These are phyloP conservation scores for Drosophila borborema DNA, from an alignment of 2,888 invertebrate genomes.

Conservation along the genomic window DNA sequence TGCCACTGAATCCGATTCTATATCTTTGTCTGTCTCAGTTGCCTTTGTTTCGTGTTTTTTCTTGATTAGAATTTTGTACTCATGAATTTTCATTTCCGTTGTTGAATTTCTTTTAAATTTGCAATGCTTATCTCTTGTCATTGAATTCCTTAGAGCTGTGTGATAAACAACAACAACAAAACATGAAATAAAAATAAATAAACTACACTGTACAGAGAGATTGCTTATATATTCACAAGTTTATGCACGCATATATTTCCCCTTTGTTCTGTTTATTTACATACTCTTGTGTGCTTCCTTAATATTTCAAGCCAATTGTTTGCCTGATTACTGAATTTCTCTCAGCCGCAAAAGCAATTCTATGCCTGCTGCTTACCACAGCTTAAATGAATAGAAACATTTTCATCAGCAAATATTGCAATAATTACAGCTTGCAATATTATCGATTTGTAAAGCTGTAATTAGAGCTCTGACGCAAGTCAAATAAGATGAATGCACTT, in stretches of 20 bases:
- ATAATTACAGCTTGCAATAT: conserved; percentile 50
- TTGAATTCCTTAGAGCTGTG: conserved; percentile 44
- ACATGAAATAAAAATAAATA: conserved; percentile 14
- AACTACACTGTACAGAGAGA: not conserved
- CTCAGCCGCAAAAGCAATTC: conserved; percentile 17
- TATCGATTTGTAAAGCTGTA: conserved; percentile 20
- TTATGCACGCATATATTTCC: not conserved
- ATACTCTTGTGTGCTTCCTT: conserved; percentile 35
- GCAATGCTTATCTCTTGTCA: conserved; percentile 40
- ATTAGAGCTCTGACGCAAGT: not conserved
- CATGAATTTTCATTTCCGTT: conserved; percentile 76
- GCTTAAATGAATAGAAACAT: conserved; percentile 55
- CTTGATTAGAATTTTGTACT: conserved; percentile 73
- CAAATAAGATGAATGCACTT: not conserved
- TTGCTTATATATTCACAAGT: not conserved
- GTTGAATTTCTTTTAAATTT: conserved; percentile 47
- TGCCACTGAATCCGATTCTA: conserved; percentile 9
- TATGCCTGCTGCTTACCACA: conserved; percentile 36
- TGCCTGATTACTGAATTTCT: conserved; percentile 52
- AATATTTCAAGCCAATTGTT: conserved; percentile 50
- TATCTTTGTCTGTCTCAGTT: conserved; percentile 27
- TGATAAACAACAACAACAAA: conserved; percentile 25
- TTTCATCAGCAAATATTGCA: conserved; percentile 22
- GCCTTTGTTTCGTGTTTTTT: conserved; percentile 60
- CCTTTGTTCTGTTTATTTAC: not conserved